Conservation (phyloP, 2,888 invertebrate genomes). For the Ochlodes sylvanus region DNA sequence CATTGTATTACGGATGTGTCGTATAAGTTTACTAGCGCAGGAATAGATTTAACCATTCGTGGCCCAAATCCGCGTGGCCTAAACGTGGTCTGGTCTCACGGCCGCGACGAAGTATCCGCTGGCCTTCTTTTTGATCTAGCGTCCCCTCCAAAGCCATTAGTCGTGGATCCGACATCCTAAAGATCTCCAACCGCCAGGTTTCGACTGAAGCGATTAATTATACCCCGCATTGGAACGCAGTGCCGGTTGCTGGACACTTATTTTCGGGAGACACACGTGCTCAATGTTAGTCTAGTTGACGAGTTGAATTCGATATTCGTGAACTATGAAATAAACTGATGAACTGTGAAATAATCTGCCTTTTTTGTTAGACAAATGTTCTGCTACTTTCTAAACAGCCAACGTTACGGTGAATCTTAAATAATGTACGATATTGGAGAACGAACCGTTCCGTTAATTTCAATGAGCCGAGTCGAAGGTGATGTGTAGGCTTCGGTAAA, state of each 20-base stretch:
- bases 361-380: too few relatives aligned
- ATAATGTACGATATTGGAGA: neutral
- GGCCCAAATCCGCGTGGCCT: slow-evolving; percentile 69
- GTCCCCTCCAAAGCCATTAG: slow-evolving; percentile 48
- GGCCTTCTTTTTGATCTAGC: slow-evolving; percentile 69
- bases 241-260: slow-evolving; percentile 54
- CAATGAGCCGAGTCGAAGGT: slow-evolving; percentile 14
- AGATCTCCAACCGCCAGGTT: slow-evolving; percentile 51
- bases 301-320: neutral
- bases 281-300: slow-evolving; percentile 33
- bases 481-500: slow-evolving; percentile 61
- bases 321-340: neutral
- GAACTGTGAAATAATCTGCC: neutral
- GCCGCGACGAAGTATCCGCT: slow-evolving; percentile 59
- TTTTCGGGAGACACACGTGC: slow-evolving; percentile 68
- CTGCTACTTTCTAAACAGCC: neutral
- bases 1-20: slow-evolving; percentile 72
- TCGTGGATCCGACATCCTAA: slow-evolving; percentile 48
- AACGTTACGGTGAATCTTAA: neutral
- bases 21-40: slow-evolving; percentile 62
- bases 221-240: slow-evolving; percentile 51
- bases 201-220: slow-evolving; percentile 57
- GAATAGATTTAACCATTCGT: slow-evolving; percentile 72
- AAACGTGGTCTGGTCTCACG: slow-evolving; percentile 58
- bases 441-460: neutral